Base-by-base conservation (phyloP, 2,888 invertebrate species). In the Polyommatus iphigenia region DNA sequence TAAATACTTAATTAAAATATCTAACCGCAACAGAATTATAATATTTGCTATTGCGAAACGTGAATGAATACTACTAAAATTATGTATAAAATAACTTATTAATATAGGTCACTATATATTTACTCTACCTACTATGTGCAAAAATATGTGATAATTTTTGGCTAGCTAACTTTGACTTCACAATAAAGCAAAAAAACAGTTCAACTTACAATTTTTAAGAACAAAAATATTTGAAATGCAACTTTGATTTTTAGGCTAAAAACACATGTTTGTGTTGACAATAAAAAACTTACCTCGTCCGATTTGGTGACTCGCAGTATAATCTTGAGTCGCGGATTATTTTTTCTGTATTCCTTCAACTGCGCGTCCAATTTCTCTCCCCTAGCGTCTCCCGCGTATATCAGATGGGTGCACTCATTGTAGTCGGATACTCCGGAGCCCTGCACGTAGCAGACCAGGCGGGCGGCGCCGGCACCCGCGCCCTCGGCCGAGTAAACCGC, bases 261-360 rank as follows among this genome's bases (percentile, higher is more conserved):
- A 20, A 24, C 62, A 2, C 10, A 62, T 20, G 62, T 24, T 20
- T 24, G 4, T 24, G 8, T 41, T 4, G 3, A 36, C 36, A 71
- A 18, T n/a, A 15, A 36, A 32, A 32, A 82, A 81, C 90, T 87
- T 89, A 96, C 95, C 95, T 95, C 95, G 85, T 95, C 95, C 80
- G 90, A 91, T 80, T 95, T 95, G 81, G 90, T 89, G 77, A 95
- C 94, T 79, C 94, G 93, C 80, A 95, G 85, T 80, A 95, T 87
- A 81, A 95, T 90, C 88, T 95, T 95, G 82, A 94, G 87, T 78
- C 92, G 89, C 41, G 94, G 93, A 80, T 93, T 91, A 79, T 87
- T 88, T 81, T 93, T 93, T 84, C 91, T 91, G 82, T 95, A 91
- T 81, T 91, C 92, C 85, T 95, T 95, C 82, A 94, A 83, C 67